phyloP scores from a whole-genome alignment of 2,113 vertebrate species.

The Gorsachius goisagi region DNA sequence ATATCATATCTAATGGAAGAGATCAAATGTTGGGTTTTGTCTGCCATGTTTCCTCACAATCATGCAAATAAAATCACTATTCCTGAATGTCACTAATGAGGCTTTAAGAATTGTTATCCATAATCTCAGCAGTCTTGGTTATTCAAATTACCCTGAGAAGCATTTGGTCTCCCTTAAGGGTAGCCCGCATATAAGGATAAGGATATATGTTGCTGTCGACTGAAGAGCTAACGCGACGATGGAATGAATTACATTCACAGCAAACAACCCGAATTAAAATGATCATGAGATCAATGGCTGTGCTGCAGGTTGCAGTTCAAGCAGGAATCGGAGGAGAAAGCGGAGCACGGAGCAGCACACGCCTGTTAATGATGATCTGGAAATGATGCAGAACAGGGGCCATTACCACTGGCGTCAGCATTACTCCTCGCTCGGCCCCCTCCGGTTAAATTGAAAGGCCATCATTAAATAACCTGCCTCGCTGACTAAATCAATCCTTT shows the following conservation, averaged over 20 bases:
- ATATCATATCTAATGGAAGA: not conserved
- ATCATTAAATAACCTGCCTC: not conserved
- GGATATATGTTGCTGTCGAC: not conserved
- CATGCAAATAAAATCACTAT: not conserved
- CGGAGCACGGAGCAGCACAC: not conserved
- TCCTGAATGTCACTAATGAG: not conserved
- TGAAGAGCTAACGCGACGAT: not conserved
- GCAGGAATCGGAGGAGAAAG: not conserved
- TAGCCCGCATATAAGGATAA: not conserved
- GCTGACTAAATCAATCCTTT: not conserved
- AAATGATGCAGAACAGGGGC: not conserved
- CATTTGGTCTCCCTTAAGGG: not conserved
- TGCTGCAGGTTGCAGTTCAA: not conserved
- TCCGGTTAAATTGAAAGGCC: not conserved
- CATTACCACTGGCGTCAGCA: not conserved
- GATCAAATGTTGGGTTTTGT: not conserved
- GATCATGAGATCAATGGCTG: not conserved
- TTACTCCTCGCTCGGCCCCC: not conserved
- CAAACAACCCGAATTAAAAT: not conserved
- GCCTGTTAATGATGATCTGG: not conserved
- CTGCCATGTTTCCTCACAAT: not conserved
- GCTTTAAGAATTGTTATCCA: not conserved
- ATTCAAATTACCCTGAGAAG: not conserved
- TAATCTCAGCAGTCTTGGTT: not conserved
- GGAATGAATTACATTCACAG: not conserved